Percentiles rank a stretch among this genome's conserved stretches.
phyloP scores from a whole-genome alignment of 2,888 invertebrate species.

The Ennomos erosarius region DNA sequence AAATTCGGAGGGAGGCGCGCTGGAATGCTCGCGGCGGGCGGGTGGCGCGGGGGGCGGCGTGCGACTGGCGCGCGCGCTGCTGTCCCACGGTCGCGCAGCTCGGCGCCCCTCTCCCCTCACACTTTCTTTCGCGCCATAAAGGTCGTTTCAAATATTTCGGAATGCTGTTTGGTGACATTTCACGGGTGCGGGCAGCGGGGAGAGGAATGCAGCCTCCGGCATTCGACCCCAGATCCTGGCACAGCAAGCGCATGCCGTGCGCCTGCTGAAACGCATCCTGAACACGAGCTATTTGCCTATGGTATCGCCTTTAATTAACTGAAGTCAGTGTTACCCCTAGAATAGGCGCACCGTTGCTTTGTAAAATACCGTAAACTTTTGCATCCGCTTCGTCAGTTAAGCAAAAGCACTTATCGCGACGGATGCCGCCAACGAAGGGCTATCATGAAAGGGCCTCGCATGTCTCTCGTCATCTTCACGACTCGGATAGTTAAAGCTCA shows the following conservation, averaged over 20 bases:
- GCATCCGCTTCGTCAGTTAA: neutral
- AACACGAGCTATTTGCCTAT: slow-evolving; percentile 1
- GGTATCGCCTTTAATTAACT: too few species aligned
- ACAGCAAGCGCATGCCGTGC: slow-evolving; percentile 47
- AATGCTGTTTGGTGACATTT: slow-evolving; percentile 85
- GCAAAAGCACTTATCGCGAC: slow-evolving; percentile 1
- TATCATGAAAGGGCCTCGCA: slow-evolving; percentile 39
- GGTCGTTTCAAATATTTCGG: slow-evolving; percentile 85
- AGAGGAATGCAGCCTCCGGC: slow-evolving; percentile 72
- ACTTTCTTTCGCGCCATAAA: slow-evolving; percentile 86
- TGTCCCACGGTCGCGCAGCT: slow-evolving; percentile 88
- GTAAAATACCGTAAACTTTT: neutral
- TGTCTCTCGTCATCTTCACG: slow-evolving; percentile 29
- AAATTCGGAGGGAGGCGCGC: slow-evolving; percentile 82
- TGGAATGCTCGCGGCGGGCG: slow-evolving; percentile 77
- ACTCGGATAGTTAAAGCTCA: slow-evolving; percentile 60
- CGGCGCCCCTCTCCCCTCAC: slow-evolving; percentile 73
- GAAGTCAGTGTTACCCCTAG: neutral
- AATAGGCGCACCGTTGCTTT: neutral
- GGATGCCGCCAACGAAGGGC: slow-evolving; percentile 14
- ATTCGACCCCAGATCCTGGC: slow-evolving; percentile 55
- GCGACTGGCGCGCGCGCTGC: slow-evolving; percentile 86
- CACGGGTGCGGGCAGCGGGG: slow-evolving; percentile 71
- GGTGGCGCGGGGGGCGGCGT: slow-evolving; percentile 74
- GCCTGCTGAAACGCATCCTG: slow-evolving; percentile 11